Conservation (phyloP, 2,797 vertebrate genomes). For the Galaxias olidus region DNA sequence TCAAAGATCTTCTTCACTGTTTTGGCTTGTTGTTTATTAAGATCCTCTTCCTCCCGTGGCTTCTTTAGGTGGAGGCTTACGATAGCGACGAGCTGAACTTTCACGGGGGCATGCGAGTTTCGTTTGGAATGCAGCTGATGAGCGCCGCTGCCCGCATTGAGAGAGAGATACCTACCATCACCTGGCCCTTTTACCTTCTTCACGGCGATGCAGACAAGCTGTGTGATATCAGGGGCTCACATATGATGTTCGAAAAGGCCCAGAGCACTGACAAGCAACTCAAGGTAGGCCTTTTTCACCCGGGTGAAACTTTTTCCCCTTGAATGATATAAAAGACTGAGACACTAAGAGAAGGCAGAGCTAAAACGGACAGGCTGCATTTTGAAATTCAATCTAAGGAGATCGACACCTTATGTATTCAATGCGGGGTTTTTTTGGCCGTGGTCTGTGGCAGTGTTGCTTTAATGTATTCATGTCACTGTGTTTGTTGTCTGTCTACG, state of each 20-base stretch:
- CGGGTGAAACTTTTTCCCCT: no score
- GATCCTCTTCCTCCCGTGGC: not conserved
- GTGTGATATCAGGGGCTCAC: slow-evolving; percentile 90
- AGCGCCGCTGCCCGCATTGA: slow-evolving; percentile 83
- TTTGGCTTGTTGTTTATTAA: not conserved
- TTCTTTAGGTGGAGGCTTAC: slow-evolving; percentile 85
- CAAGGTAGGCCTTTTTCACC: slow-evolving; percentile 75
- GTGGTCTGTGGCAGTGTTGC: slow-evolving; percentile 5
- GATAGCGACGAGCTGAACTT: slow-evolving; percentile 82
- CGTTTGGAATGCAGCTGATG: slow-evolving; percentile 88
- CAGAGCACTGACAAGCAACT: slow-evolving; percentile 90
- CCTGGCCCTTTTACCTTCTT: slow-evolving; percentile 88
- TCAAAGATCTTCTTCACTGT: not conserved
- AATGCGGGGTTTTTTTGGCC: not conserved
- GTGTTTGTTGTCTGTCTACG: slow-evolving; percentile 17
- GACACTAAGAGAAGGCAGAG: not conserved
- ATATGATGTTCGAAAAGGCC: slow-evolving; percentile 83
- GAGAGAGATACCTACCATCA: slow-evolving; percentile 82
- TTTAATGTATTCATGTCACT: slow-evolving; percentile 9
- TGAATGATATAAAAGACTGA: no score
- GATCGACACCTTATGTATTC: no score
- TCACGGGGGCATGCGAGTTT: slow-evolving; percentile 87
- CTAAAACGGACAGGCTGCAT: not conserved
- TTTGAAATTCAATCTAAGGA: no score
- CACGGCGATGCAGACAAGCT: slow-evolving; percentile 91